Base-by-base conservation (phyloP, 2,888 invertebrate species). In the Encarsia formosa region DNA sequence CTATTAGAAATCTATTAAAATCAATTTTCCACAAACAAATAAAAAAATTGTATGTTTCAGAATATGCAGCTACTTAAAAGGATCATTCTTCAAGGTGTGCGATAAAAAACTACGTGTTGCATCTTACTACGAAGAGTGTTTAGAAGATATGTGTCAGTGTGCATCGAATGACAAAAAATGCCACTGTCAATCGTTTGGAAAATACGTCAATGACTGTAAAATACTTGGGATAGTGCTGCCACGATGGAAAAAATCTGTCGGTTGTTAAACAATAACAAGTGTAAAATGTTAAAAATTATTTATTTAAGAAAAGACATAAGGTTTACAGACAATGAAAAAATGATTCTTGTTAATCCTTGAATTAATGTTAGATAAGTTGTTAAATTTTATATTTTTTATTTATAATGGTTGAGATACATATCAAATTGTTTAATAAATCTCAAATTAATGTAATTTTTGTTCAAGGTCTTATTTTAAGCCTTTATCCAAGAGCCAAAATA, bases 161-260 rank as follows among this genome's bases (percentile, higher is more conserved):
- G 84, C 88, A 2, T 81, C 82, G 9, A 80, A 81, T 50, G 80
- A 81, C 65, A 8, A 15, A 8, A 24, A 26, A 15, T 95, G 94
- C 65, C 89, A 92, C 70, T 95, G 95, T 73, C 91, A 93, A 61
- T 88, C 91, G 56, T 85, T 94, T 65, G 84, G 86, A 43, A 94
- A 94, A 4, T 95, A 93, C 68, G 88, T 88, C 1, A 84, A 90
- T 58, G 91, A 91, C 71, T 95, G 95, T 69, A 80, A 84, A 57
- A 79, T 91, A 23, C 74, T 88, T 34, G 91, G 91, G 0, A 85
- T 87, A 1, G 77, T 80, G 55, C 76, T 88, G 42, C 77, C 77
- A 1, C 80, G 84, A 59, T 92, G 92, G 92, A 79, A 85, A 55
- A 77, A 78, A 39, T 77, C 79, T n/a, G 85, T 85, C 43, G 81